Conservation (phyloP, 2,113 vertebrate species). For the Odocoileus virginianus region DNA sequence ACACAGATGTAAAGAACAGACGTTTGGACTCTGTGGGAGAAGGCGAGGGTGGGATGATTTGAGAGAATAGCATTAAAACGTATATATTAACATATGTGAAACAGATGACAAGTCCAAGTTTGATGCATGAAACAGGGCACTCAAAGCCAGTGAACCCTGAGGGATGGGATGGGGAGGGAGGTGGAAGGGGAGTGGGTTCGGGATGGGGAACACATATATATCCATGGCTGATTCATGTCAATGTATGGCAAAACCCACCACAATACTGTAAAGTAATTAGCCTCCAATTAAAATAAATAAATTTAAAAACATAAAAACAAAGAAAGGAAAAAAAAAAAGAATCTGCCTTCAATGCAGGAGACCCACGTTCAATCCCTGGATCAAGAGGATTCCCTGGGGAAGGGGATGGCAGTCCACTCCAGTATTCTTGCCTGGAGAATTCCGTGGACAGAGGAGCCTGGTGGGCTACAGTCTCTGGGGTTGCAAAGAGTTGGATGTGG, state of each 20-base stretch:
- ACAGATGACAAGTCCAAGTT: not conserved
- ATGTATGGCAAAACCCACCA: not conserved
- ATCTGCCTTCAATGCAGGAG: not conserved
- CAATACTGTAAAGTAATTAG: not conserved
- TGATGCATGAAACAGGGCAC: not conserved
- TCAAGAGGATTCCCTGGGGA: not conserved
- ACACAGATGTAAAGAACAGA: not conserved
- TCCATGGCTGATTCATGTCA: not conserved
- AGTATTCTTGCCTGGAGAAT: not conserved
- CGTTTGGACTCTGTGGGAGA: not conserved
- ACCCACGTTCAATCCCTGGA: not conserved
- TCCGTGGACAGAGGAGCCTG: not conserved
- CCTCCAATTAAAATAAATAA: not conserved
- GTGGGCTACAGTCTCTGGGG: not conserved
- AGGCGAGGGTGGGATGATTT: not conserved
- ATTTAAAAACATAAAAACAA: not conserved
- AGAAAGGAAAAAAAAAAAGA: not conserved
- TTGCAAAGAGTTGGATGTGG: not conserved
- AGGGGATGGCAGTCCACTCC: not conserved
- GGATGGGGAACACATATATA: not conserved
- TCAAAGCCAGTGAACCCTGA: not conserved
- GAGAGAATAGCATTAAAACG: not conserved
- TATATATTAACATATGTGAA: not conserved
- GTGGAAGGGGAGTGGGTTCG: rapidly evolving
- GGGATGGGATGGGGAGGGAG: not conserved